phyloP scores from a whole-genome alignment of 2,797 vertebrate species.

The Arremon brunneinucha region DNA sequence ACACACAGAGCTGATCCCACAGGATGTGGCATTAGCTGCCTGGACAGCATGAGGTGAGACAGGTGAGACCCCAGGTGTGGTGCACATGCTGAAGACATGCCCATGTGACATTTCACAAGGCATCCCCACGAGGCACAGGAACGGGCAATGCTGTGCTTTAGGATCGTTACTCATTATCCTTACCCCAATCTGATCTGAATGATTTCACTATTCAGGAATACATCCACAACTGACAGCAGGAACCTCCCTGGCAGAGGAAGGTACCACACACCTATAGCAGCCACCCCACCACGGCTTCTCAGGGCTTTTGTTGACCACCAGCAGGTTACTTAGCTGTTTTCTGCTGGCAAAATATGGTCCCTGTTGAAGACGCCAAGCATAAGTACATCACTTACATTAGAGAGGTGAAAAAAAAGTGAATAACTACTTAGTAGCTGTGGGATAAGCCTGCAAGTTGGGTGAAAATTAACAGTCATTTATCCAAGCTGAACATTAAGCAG shows the following conservation, averaged over 20 bases:
- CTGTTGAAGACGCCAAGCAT: background rate
- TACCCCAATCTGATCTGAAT: background rate
- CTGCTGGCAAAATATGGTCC: background rate
- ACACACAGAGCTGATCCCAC: background rate
- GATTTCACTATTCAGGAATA: background rate
- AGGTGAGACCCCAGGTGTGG: background rate
- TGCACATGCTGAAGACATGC: rapidly evolving
- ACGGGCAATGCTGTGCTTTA: background rate
- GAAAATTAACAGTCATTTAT: background rate
- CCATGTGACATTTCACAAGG: background rate
- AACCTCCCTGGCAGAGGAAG: background rate
- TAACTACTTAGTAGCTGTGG: background rate
- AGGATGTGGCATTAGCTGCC: background rate
- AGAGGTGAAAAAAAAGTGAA: background rate
- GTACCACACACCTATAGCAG: background rate
- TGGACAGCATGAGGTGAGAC: background rate
- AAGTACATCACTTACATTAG: background rate
- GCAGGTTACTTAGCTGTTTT: background rate
- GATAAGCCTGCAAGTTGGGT: background rate
- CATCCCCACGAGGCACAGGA: background rate
- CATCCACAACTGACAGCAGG: background rate
- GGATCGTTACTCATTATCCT: background rate
- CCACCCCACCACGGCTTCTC: background rate
- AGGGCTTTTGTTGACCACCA: background rate
- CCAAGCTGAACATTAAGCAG: background rate